Conservation (phyloP, 2,888 invertebrate genomes). For the Athrips mouffetella region DNA sequence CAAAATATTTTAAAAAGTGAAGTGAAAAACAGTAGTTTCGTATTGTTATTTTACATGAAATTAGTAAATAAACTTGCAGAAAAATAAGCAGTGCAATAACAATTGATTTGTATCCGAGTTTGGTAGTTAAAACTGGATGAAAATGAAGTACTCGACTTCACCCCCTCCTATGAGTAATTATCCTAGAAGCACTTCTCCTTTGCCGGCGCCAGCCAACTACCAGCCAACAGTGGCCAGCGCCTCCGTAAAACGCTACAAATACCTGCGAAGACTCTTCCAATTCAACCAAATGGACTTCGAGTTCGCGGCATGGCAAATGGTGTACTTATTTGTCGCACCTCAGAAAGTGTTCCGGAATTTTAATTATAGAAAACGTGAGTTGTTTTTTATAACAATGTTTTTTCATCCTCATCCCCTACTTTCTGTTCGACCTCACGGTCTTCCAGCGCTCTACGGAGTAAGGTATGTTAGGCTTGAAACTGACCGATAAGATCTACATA, state of each 20-base stretch:
- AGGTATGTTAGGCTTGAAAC: too few relatives aligned
- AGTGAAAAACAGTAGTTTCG: too few relatives aligned
- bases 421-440: neutral
- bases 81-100: too few relatives aligned
- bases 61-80: too few relatives aligned
- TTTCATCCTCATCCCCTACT: neutral
- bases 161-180: conserved; percentile 68
- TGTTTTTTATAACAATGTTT: too few relatives aligned
- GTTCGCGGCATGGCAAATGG: conserved; percentile 99
- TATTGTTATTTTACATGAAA: too few relatives aligned
- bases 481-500: too few relatives aligned
- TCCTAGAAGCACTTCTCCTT: conserved; percentile 80
- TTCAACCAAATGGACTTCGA: conserved; percentile 99
- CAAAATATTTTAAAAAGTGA: too few relatives aligned
- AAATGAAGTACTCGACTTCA: conserved; percentile 81
- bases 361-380: conserved; percentile 97
- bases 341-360: conserved; percentile 99
- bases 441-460: too few relatives aligned
- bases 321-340: conserved; percentile 94
- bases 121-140: too few relatives aligned
- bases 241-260: conserved; percentile 92
- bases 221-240: conserved; percentile 86
- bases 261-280: conserved; percentile 89
- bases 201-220: conserved; percentile 83
- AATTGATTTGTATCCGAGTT: conserved; percentile 13